Evolutionary conservation across 2,888 invertebrate genomes (phyloP), one percentile per base, ranked within the genome.

Genomic region (Spisula solida): DNA sequence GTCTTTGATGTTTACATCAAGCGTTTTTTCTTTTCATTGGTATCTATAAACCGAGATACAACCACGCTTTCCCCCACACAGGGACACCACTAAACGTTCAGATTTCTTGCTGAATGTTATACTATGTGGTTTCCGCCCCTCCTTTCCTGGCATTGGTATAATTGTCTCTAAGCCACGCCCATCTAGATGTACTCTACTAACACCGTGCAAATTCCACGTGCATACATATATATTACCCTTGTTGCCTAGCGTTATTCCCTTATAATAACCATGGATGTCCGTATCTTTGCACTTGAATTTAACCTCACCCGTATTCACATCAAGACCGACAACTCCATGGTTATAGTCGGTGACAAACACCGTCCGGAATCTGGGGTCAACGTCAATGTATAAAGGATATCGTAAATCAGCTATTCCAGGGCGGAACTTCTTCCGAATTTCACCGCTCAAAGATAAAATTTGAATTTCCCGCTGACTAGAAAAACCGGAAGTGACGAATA

Each of bases 271-370:
- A 47, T 92, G 92, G 16, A 92, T 89, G 82, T 92, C 90, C 16
- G 92, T 92, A 48, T 92, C 89, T 81, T 92, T 90, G 85, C 92
- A 92, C 34, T 92, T 92, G 51, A 92, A 92, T 79, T 90, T 90
- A 2, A 92, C 88, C 4, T 86, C 81, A 0, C 89, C 88, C 1
- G 81, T 86, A 55, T 85, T 87, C 20, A 87, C 60, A 78, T 90
- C 92, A 79, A 92, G 81, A 0, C 92, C 92, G 12, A 92, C 85
- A 47, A 92, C 89, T 5, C 92, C 92, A n/a, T 92, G 90, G 56
- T 92, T 92, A 29, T 92, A 92, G 66, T 92, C 92, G 0, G 92
- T 86, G 0, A 92, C 88, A 55, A 92, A 92, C n/a, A 92, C 83
- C 16, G 89, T 90, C 51, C 89, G 84, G 12, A 84, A 83, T 34